Evolutionary conservation across 2,113 vertebrate species (phyloP), one percentile per base, ranked within the genome.

Genomic region (Bettongia penicillata): DNA sequence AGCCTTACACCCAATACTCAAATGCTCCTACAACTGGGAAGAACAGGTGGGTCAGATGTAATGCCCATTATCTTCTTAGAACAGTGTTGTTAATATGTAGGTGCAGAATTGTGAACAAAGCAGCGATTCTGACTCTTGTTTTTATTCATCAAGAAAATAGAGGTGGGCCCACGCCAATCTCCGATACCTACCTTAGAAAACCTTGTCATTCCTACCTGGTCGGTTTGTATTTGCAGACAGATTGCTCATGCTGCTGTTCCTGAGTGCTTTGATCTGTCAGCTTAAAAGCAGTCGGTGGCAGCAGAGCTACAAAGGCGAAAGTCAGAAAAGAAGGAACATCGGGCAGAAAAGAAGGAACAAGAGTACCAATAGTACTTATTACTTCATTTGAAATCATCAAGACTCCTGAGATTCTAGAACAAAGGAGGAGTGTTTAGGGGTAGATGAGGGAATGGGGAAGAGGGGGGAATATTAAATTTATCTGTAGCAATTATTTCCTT

Each of bases 401-500:
- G 47, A 50, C 0, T 49, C n/a, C 90, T 28, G 25, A 12, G 48
- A 49, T 90, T 50, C 24, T 51, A 90, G 48, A 90, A 90, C 9
- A 31, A 51, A 90, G 90, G 49, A 31, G 90, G 28, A 31, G 26
- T 2, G 2, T 28, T 90, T 48, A 50, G 48, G 48, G 25, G 10
- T 90, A 1, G 14, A 25, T 28, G 25, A 90, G 90, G 90, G 90
- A 43, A 43, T 50, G 48, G 47, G 9, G 23, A 90, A 51, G 24
- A 26, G 19, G 31, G n/a, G 50, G 31, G 8, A 37, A 2, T 52
- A 89, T 5, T 51, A 12, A 52, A 77, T 53, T 89, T 77, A 92
- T 93, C 90, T 91, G 93, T 92, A 51, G 37, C 37, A 2, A 57
- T 26, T 92, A 94, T 11, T 91, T 96, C 55, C 89, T n/a, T 93